phyloP scores from a whole-genome alignment of 2,888 invertebrate genomes.

The Zeuzera pyrina region DNA sequence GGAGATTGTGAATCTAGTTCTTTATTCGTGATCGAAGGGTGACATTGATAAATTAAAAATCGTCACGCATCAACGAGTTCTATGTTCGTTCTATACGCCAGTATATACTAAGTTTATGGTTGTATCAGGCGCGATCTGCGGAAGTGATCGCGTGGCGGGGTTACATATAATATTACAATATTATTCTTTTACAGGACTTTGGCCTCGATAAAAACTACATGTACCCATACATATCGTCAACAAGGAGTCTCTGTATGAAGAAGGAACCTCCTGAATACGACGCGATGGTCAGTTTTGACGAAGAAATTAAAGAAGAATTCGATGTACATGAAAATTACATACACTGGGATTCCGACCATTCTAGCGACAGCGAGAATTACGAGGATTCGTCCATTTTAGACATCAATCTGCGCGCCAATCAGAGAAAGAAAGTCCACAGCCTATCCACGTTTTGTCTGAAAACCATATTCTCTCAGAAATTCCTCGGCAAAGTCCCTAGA shows the following conservation, averaged over 20 bases:
- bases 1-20: too few species aligned
- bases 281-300: constrained; percentile 39
- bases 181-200: constrained; percentile 32
- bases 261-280: constrained; percentile 21
- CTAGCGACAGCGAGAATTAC: constrained; percentile 15
- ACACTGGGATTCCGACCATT: constrained; percentile 42
- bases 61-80: too few species aligned
- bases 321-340: constrained; percentile 28
- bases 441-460: constrained; percentile 35
- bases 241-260: constrained; percentile 23
- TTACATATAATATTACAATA: background rate
- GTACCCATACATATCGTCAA: constrained; percentile 37
- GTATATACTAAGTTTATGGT: too few species aligned
- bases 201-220: constrained; percentile 34
- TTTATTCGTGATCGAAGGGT: too few species aligned
- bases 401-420: constrained; percentile 4
- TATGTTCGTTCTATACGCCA: too few species aligned
- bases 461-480: constrained; percentile 38
- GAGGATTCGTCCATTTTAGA: constrained; percentile 9
- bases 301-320: constrained; percentile 27
- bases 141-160: too few species aligned
- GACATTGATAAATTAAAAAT: too few species aligned
- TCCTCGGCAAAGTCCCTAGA: constrained; percentile 37
- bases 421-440: constrained; percentile 20
- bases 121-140: too few species aligned